Base-by-base conservation (phyloP, 2,113 vertebrate genomes). In the Riparia riparia region DNA sequence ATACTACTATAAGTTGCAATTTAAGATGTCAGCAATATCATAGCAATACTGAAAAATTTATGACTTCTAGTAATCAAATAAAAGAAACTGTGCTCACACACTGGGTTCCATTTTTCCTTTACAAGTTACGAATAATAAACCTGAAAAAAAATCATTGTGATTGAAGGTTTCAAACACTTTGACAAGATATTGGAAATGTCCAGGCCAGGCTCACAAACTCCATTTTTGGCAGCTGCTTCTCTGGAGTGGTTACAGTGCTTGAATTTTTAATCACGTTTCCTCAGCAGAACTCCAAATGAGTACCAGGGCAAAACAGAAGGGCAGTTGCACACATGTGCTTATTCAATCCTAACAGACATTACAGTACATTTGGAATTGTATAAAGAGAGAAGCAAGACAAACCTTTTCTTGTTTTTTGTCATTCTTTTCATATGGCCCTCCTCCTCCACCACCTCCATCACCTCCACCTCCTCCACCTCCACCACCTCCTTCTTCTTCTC, bases 351-450 rank as follows among this genome's bases (percentile, higher is more conserved):
- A 72, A 41, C 39, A 92, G 45, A 64, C 5, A 25, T 73, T 13
- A 66, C 13, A 68, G 25, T 24, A 34, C 45, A 34, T 63, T 44
- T 31, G 41, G 31, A 69, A 61, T 6, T 20, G 9, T 5, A n/a
- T 50, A 72, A 49, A 64, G 24, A 6, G 14, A 47, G 28, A 57
- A 82, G 25, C 24, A 68, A 32, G 24, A 86, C 96, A 68, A 97
- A 98, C 98, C 98, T 98, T 99, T n/a, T 98, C 98, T 87, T 98
- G 98, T 11, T 98, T 98, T 95, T 99, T 99, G 93, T 99, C 98
- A 50, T 99, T 99, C 97, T 99, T 99, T 93, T 99, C 98, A 79
- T 99, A 99, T 2, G 99, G 98, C 7, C 97, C 98, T 95, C 98
- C 98, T 65, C 96, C 97, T 57, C 97, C 98, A 58, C 96, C 97